These are phyloP conservation scores for Origma solitaria DNA, from an alignment of 2,113 vertebrate species.

Conservation along the genomic window DNA sequence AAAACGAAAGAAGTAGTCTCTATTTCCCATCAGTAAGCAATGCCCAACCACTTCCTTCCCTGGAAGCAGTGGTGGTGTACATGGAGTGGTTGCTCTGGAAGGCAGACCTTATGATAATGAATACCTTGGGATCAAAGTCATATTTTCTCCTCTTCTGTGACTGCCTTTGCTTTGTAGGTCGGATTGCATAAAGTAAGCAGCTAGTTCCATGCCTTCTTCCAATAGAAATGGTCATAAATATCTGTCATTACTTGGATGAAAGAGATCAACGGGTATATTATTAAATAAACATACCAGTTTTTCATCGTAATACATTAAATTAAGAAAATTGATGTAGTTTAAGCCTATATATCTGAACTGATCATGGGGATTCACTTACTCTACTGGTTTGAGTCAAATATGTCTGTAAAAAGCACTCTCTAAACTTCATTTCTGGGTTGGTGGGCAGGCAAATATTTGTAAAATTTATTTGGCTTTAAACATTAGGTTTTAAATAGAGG, in stretches of 20 bases:
- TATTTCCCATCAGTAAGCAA: neutral
- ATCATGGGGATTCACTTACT: neutral
- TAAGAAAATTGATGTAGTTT: neutral
- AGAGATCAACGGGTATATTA: neutral
- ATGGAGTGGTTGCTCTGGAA: neutral
- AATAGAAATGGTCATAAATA: neutral
- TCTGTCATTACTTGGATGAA: neutral
- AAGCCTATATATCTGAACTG: neutral
- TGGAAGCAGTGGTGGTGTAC: neutral
- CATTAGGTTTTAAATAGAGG: neutral
- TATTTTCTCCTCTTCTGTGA: neutral
- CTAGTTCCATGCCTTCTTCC: neutral
- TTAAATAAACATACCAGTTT: neutral
- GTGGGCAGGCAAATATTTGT: neutral
- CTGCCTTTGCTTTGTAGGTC: neutral
- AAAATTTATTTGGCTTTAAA: neutral
- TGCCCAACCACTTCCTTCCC: neutral
- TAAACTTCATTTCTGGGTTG: neutral
- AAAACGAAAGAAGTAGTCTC: neutral
- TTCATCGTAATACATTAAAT: neutral
- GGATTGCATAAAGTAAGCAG: neutral
- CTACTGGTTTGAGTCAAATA: neutral
- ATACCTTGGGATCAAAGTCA: neutral
- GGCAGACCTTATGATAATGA: rapidly evolving
- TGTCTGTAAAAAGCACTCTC: neutral